Evolutionary conservation across 2,797 vertebrate genomes (phyloP).

Genomic region (Sylvilagus floridanus): DNA sequence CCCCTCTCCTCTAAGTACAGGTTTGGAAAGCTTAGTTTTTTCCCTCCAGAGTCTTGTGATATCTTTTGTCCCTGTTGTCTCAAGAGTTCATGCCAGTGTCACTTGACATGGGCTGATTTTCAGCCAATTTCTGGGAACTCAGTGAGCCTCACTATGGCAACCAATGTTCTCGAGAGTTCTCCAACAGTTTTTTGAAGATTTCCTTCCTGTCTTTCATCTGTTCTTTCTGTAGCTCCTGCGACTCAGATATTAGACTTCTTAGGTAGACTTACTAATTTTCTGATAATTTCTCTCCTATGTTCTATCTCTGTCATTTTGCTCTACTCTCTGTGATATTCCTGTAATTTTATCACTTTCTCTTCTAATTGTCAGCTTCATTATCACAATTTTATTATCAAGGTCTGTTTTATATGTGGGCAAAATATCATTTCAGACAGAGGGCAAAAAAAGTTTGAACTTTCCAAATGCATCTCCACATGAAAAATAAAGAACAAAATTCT

Average conservation of each 20-base stretch:
- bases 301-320: neutral
- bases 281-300: conserved; percentile 22
- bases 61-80: conserved; percentile 43
- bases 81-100: conserved; percentile 30
- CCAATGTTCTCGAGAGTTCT: neutral
- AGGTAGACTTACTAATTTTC: neutral
- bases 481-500: conserved; percentile 26
- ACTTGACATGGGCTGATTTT: neutral
- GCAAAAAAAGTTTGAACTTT: neutral
- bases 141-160: neutral
- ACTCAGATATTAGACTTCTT: neutral
- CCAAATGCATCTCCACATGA: neutral
- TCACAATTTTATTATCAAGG: neutral
- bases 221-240: conserved; percentile 25
- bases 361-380: neutral
- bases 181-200: conserved; percentile 38
- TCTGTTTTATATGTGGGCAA: neutral
- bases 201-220: conserved; percentile 26
- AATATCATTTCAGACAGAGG: neutral
- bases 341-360: neutral
- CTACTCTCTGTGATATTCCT: neutral
- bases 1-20: neutral
- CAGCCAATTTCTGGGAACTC: conserved; percentile 34
- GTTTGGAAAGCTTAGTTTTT: conserved; percentile 6
- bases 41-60: neutral